A percentile compares a stretch with the other conserved stretches of the same genome.
These are phyloP conservation scores for Eilema depressum DNA, from an alignment of 2,888 invertebrate genomes.

Conservation along the genomic window DNA sequence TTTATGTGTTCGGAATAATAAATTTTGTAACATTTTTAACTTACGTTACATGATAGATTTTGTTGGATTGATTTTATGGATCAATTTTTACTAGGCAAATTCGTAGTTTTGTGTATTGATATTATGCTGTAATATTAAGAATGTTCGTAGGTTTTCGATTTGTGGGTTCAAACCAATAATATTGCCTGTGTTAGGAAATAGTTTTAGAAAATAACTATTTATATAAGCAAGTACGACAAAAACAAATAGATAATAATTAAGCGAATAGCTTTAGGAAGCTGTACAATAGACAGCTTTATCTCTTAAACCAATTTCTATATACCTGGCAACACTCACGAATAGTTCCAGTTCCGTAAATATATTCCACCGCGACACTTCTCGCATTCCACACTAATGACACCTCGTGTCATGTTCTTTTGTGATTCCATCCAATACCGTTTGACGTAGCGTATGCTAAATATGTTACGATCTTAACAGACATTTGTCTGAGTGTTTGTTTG, in stretches of 20 bases:
- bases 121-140: too few relatives aligned
- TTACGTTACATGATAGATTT: conserved; percentile 26
- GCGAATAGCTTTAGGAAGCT: neutral
- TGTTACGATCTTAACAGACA: conserved; percentile 34
- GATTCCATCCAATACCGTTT: conserved; percentile 13
- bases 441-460: conserved; percentile 40
- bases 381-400: conserved; percentile 20
- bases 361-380: conserved; percentile 3
- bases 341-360: conserved; percentile 8
- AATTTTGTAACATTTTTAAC: conserved; percentile 35
- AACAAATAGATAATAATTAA: neutral
- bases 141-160: too few relatives aligned
- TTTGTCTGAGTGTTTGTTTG: conserved; percentile 65
- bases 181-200: too few relatives aligned
- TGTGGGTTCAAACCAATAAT: too few relatives aligned
- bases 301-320: too few relatives aligned
- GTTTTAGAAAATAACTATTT: too few relatives aligned
- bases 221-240: neutral
- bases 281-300: neutral
- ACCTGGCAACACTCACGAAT: conserved; percentile 3
- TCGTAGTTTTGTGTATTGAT: too few relatives aligned
- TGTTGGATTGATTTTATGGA: neutral
- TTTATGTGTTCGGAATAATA: conserved; percentile 59
- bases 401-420: conserved; percentile 14
- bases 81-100: neutral